Evolutionary conservation across 2,797 vertebrate genomes (phyloP).

Genomic region (Microtus agrestis): DNA sequence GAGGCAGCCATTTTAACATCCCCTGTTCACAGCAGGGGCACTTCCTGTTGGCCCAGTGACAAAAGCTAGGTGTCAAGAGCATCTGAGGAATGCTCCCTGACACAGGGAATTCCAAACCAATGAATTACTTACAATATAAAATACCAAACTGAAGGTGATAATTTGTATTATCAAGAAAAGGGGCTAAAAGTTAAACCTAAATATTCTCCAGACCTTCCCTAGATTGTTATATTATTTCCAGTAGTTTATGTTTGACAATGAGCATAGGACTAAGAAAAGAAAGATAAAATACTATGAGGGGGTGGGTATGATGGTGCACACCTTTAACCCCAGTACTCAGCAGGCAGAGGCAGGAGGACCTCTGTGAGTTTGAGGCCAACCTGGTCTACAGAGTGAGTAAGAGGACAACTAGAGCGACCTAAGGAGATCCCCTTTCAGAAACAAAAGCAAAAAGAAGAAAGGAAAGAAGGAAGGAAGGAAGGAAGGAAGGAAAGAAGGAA

Average conservation of each 20-base stretch:
- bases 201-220: slow-evolving; percentile 37
- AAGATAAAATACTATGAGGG: slow-evolving; percentile 21
- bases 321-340: neutral
- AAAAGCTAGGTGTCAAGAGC: neutral
- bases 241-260: slow-evolving; percentile 32
- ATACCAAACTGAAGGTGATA: slow-evolving; percentile 32
- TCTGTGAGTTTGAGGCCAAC: neutral
- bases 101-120: slow-evolving; percentile 3
- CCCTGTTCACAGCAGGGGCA: neutral
- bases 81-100: neutral
- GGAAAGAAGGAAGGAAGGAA: fast-evolving
- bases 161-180: slow-evolving; percentile 54
- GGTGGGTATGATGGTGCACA: neutral
- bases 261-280: slow-evolving; percentile 19
- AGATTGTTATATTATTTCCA: slow-evolving; percentile 37
- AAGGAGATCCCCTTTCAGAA: neutral
- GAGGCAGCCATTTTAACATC: slow-evolving; percentile 5
- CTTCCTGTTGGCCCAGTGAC: slow-evolving; percentile 30
- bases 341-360: neutral
- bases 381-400: neutral
- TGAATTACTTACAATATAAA: slow-evolving; percentile 54
- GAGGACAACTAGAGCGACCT: neutral
- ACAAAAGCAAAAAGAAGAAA: neutral
- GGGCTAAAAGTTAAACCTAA: slow-evolving; percentile 54
- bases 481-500: neutral